Evolutionary conservation across 1,140 invertebrate genomes (phyloP), one percentile per base, ranked within the genome.

Genomic region (Colletes latitarsis): DNA sequence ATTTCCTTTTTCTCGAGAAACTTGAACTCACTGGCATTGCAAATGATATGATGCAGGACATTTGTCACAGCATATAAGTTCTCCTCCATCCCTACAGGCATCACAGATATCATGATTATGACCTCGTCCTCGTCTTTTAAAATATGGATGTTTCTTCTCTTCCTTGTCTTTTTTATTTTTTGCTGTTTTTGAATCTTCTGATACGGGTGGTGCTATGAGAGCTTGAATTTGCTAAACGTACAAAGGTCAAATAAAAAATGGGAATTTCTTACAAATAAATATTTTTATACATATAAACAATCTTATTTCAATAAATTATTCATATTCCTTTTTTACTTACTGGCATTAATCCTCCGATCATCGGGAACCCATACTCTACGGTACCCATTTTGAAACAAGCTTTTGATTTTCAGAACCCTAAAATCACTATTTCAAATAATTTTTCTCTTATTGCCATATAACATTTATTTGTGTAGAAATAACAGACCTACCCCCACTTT

Each of bases 11-110:
- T 74, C 46, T 41, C 21, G 1, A 73, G 74, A 10, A 39, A 60
- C 41, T 69, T 53, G 8, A 81, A 95, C 96, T 96, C 94, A 98
- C 97, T 99, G 98, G 95, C 98, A 99, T 70, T 96, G 95, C 63
- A 99, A 94, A 94, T 99, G 98, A 94, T 99, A 99, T 53, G 98
- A 98, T 53, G 97, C 97, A 53, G 98, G 98, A 91, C 98, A 99
- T 82, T 96, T 96, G 91, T 99, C 98, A 92, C 98, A 99, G 91
- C 98, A 99, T 69, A 99, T 96, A n/a, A 99, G 93, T 92, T 98
- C 97, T 49, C 98, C 98, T 57, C 98, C 98, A 94, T 99, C 98
- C 83, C 96, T 95, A 91, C 98, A 98, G 63, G 96, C 96, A 93
- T 99, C 98, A 92, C 98, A 99, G 81, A 95, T 96, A 91, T 99